Evolutionary conservation across 2,797 vertebrate genomes (phyloP).

Genomic region (Borostomias antarcticus): DNA sequence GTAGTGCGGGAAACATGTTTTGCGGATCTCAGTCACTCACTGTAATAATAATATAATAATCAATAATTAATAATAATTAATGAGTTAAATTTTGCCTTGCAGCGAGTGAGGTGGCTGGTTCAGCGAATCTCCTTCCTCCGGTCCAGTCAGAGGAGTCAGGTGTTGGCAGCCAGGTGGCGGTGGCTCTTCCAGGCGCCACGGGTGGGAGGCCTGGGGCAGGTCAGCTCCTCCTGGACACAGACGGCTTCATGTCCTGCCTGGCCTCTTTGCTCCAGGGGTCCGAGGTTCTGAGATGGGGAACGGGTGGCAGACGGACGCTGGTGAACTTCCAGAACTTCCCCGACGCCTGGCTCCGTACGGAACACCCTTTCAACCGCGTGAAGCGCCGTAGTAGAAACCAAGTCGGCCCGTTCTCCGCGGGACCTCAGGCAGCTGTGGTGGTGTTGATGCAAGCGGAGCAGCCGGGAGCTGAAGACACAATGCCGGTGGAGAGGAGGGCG

Average conservation of each 20-base stretch:
- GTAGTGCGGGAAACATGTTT: not conserved
- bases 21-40: not conserved
- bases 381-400: slow-evolving; percentile 2
- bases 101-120: slow-evolving; percentile 33
- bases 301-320: slow-evolving; percentile 12
- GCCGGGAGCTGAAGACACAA: slow-evolving; percentile 9
- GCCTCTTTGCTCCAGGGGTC: slow-evolving; percentile 16
- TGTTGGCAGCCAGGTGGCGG: not conserved
- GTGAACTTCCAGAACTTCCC: slow-evolving; percentile 37
- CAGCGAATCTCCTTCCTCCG: not conserved
- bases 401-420: not conserved
- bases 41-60: not conserved
- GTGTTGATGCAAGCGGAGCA: slow-evolving; percentile 26
- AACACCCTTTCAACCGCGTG: slow-evolving; percentile 1
- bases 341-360: slow-evolving; percentile 14
- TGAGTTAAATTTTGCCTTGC: slow-evolving; percentile 23
- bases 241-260: slow-evolving; percentile 22
- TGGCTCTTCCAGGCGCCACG: slow-evolving; percentile 22
- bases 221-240: slow-evolving; percentile 11
- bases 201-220: not conserved
- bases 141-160: not conserved
- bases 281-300: slow-evolving; percentile 28
- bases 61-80: no score
- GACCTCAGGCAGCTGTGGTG: slow-evolving; percentile 16
- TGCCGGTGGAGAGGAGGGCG: slow-evolving; percentile 10